These are phyloP conservation scores for Cottoperca gobio DNA, from an alignment of 2,797 vertebrate genomes.

Conservation along the genomic window DNA sequence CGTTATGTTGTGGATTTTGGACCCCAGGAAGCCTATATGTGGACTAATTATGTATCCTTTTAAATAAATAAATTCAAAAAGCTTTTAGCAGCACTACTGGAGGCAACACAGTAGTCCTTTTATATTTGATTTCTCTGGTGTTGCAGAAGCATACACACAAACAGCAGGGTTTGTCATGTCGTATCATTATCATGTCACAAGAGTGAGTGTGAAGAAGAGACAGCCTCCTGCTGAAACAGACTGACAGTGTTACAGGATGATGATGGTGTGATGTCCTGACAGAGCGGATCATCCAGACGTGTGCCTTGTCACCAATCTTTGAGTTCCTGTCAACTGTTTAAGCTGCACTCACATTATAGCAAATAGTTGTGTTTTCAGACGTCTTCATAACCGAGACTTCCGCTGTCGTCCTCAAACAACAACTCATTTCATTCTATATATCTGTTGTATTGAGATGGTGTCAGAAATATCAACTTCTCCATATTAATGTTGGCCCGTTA, in stretches of 20 bases:
- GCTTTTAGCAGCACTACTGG: too few species aligned
- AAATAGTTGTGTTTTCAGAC: neutral
- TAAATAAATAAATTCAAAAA: too few species aligned
- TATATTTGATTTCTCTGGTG: neutral
- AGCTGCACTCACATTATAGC: neutral
- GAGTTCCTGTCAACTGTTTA: neutral
- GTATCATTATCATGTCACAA: slow-evolving; percentile 36
- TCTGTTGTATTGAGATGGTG: too few species aligned
- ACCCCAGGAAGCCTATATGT: too few species aligned
- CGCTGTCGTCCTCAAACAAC: neutral
- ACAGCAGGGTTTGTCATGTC: neutral
- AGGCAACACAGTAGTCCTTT: neutral
- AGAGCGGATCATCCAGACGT: neutral
- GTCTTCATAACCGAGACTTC: neutral
- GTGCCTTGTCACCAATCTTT: neutral
- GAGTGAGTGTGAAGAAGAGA: slow-evolving; percentile 1
- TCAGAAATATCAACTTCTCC: too few species aligned
- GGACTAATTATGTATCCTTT: neutral
- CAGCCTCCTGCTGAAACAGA: slow-evolving; percentile 18
- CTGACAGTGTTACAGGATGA: slow-evolving; percentile 14
- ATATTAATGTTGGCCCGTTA: neutral
- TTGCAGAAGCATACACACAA: neutral
- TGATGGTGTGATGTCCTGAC: slow-evolving; percentile 23
- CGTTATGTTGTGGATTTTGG: too few species aligned
- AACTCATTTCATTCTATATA: too few species aligned